These are phyloP conservation scores for Lithophane semibrunnea DNA, from an alignment of 2,888 invertebrate species.

Conservation along the genomic window DNA sequence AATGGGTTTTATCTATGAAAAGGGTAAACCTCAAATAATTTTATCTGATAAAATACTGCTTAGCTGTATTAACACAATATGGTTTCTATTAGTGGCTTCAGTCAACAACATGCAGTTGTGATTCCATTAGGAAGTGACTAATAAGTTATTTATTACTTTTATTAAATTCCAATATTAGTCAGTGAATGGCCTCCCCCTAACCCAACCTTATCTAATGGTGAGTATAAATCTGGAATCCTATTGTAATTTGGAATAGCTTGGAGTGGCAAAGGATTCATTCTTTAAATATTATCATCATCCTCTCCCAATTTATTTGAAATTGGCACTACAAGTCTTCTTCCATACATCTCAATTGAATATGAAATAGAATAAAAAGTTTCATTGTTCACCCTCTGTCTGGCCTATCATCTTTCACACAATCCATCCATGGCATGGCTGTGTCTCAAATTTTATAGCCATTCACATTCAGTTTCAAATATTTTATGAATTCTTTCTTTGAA, in stretches of 20 bases:
- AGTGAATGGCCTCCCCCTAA: slow-evolving; percentile 9
- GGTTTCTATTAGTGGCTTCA: background rate
- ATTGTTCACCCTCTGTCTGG: background rate
- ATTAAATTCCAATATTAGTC: slow-evolving; percentile 9
- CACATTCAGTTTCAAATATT: background rate
- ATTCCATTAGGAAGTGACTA: slow-evolving; percentile 1
- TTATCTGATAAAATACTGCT: background rate
- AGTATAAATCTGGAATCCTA: background rate
- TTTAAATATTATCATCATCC: background rate
- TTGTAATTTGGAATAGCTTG: background rate
- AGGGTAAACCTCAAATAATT: background rate
- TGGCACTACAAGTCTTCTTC: background rate
- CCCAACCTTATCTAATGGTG: background rate
- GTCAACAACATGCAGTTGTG: background rate
- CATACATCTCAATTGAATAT: background rate
- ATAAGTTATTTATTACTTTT: slow-evolving; percentile 29
- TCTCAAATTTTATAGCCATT: background rate
- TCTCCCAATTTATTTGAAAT: background rate
- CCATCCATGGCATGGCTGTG: background rate
- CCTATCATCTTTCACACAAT: slow-evolving; percentile 1
- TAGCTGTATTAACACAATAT: background rate
- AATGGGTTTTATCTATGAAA: background rate
- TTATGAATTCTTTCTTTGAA: background rate
- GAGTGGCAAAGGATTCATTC: background rate
- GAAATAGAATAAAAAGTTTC: background rate